Evolutionary conservation across 2,888 invertebrate genomes (phyloP).

Genomic region (Acanthosoma haemorrhoidale): DNA sequence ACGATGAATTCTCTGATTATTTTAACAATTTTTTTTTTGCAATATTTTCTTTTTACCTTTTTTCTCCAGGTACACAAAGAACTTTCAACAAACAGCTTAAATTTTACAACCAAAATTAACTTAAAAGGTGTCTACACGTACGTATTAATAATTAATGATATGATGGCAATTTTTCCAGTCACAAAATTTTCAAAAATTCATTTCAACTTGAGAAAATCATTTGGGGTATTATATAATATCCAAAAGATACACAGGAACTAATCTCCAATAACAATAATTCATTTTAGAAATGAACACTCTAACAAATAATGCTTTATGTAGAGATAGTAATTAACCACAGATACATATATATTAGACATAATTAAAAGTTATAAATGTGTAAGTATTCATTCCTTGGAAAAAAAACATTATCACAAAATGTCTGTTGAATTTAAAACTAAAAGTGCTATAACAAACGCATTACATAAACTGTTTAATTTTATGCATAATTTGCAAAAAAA

Average conservation of each 20-base stretch:
- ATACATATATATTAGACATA: too few species aligned
- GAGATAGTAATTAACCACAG: background rate
- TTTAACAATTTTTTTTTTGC: background rate
- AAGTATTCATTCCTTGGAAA: too few species aligned
- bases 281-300: background rate
- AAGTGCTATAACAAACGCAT: too few species aligned
- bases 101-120: slow-evolving; percentile 7
- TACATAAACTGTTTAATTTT: too few species aligned
- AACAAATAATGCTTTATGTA: too few species aligned
- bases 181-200: background rate
- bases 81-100: background rate
- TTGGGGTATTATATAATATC: background rate
- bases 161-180: background rate
- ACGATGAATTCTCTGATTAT: background rate
- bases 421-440: too few species aligned
- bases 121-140: background rate
- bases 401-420: too few species aligned
- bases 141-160: background rate
- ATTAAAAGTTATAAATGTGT: too few species aligned
- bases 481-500: too few species aligned
- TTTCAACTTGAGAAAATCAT: background rate
- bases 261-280: background rate
- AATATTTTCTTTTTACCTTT: background rate
- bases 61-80: slow-evolving; percentile 5
- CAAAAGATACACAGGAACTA: slow-evolving; percentile 9